phyloP scores from a whole-genome alignment of 2,113 vertebrate genomes.

The Azemiops feae region DNA sequence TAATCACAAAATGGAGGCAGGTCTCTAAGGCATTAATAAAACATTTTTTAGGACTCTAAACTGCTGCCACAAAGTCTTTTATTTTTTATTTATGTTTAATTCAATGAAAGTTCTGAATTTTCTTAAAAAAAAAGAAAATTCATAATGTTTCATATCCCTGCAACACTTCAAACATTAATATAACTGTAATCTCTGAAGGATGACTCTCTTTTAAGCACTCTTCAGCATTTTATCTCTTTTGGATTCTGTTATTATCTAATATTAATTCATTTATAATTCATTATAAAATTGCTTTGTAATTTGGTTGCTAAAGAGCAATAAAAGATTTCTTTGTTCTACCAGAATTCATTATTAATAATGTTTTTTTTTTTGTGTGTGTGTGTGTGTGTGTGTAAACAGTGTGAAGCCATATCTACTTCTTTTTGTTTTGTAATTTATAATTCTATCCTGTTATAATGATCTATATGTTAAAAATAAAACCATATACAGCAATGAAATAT shows the following conservation, averaged over 20 bases:
- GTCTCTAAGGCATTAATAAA: neutral
- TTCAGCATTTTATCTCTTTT: neutral
- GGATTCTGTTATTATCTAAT: neutral
- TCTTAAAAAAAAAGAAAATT: neutral
- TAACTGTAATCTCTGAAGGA: constrained; percentile 10
- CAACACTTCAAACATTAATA: constrained; percentile 10
- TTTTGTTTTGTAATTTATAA: neutral
- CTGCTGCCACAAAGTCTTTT: neutral
- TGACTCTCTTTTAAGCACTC: neutral
- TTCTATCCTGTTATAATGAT: neutral
- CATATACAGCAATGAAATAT: neutral
- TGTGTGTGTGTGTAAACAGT: neutral
- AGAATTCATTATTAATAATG: neutral
- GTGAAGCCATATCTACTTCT: neutral
- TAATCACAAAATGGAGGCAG: neutral
- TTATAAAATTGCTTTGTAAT: neutral
- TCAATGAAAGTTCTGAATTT: constrained; percentile 1
- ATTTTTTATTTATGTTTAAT: neutral
- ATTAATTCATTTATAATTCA: neutral
- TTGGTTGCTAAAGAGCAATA: neutral
- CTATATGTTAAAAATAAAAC: neutral
- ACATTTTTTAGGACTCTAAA: neutral
- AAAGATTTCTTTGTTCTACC: neutral
- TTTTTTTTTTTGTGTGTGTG: neutral
- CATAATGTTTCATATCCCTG: neutral